Conservation (phyloP, 2,113 vertebrate genomes). For the Microcebus jonahi region DNA sequence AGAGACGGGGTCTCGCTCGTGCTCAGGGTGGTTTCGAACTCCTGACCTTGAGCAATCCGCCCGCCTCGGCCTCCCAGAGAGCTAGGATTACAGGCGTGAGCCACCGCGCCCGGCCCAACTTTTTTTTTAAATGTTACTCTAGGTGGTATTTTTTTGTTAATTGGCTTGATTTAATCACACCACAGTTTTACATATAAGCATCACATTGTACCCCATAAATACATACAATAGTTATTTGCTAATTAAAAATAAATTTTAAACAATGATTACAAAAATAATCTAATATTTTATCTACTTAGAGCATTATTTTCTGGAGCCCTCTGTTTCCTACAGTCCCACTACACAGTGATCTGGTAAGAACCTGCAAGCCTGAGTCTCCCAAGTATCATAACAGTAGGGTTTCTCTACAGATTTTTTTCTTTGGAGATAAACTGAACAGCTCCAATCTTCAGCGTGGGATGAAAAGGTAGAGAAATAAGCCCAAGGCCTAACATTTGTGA, state of each 20-base stretch:
- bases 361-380: background rate
- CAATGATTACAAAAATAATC: background rate
- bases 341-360: background rate
- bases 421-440: background rate
- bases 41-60: too few species aligned
- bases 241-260: background rate
- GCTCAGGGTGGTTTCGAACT: too few species aligned
- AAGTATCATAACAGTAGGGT: background rate
- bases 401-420: slow-evolving; percentile 31
- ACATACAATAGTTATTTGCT: background rate
- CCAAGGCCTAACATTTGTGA: background rate
- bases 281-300: background rate
- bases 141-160: background rate
- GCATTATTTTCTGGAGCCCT: background rate
- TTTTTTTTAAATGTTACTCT: slow-evolving; percentile 21
- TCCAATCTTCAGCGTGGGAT: background rate
- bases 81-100: too few species aligned
- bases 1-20: too few species aligned
- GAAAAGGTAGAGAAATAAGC: background rate
- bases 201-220: background rate
- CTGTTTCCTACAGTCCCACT: background rate
- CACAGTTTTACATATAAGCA: background rate
- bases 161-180: background rate
- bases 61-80: too few species aligned
- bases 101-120: too few species aligned